Conservation (phyloP, 2,113 vertebrate genomes). For the Microtus ochrogaster region DNA sequence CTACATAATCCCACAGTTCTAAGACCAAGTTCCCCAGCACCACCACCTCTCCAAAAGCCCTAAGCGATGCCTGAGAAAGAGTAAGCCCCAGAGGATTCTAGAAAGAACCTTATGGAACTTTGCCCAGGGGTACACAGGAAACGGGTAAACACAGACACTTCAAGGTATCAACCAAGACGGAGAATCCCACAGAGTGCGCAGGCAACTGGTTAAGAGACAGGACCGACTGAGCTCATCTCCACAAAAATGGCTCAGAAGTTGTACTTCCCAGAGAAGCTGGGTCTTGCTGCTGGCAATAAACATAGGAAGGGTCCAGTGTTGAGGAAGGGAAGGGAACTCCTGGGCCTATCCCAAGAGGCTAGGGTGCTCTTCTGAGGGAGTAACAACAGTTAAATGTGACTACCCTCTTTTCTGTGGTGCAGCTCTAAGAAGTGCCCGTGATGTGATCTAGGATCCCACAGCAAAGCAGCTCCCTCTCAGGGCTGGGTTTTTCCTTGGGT, state of each 20-base stretch:
- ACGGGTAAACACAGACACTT: neutral
- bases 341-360: neutral
- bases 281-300: neutral
- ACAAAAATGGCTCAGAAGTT: neutral
- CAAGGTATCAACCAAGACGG: neutral
- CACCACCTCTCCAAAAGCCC: neutral
- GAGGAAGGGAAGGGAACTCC: neutral
- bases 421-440: neutral
- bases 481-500: neutral
- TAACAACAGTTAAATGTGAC: neutral
- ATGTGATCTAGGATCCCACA: neutral
- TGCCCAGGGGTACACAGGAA: neutral
- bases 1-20: neutral
- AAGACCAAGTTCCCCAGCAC: neutral
- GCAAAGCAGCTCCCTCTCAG: neutral
- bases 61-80: constrained; percentile 38
- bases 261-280: neutral
- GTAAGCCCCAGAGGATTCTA: neutral
- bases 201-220: neutral
- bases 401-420: neutral
- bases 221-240: neutral
- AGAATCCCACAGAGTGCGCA: neutral
- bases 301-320: neutral
- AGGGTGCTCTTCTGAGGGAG: neutral
- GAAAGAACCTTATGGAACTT: constrained; percentile 38